Conservation (phyloP, 2,113 vertebrate genomes). For the Dolichotis patagonum region DNA sequence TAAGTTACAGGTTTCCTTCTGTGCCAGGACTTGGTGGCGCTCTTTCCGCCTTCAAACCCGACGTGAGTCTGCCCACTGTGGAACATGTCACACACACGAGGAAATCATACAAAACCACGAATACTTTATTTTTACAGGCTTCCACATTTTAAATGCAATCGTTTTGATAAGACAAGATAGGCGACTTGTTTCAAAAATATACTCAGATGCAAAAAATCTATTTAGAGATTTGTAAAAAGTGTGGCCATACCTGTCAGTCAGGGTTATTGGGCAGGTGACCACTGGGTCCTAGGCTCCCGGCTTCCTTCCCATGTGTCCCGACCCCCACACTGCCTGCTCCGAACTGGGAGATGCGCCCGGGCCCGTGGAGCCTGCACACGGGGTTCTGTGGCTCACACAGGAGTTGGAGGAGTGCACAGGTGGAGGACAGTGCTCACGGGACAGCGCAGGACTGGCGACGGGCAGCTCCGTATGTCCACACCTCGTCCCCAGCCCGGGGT, state of each 20-base stretch:
- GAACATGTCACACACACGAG: not conserved
- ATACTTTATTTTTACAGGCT: constrained; percentile 56
- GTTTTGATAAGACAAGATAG: constrained; percentile 30
- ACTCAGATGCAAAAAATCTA: constrained; percentile 3
- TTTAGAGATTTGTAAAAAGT: not conserved
- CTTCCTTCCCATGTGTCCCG: not conserved
- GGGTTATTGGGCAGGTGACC: not conserved
- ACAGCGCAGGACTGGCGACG: not conserved
- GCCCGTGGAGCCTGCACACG: not conserved
- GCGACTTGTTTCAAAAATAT: not conserved
- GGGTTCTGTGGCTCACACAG: not conserved
- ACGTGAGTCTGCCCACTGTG: not conserved
- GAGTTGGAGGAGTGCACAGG: accelerated
- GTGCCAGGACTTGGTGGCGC: not conserved
- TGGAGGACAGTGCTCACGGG: not conserved
- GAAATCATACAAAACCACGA: constrained; percentile 41
- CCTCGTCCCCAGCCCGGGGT: constrained; percentile 22
- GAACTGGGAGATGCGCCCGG: not conserved
- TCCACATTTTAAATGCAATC: constrained; percentile 32
- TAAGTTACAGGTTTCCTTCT: constrained; percentile 25
- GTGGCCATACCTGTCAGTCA: not conserved
- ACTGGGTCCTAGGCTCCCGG: too few species aligned
- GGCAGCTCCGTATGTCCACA: not conserved
- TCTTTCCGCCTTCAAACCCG: not conserved
- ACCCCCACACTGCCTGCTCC: not conserved